A percentile compares a stretch with the other conserved stretches of the same genome.
Evolutionary conservation across 2,888 invertebrate species (phyloP).

Genomic region (Alentia gelatinosa): DNA sequence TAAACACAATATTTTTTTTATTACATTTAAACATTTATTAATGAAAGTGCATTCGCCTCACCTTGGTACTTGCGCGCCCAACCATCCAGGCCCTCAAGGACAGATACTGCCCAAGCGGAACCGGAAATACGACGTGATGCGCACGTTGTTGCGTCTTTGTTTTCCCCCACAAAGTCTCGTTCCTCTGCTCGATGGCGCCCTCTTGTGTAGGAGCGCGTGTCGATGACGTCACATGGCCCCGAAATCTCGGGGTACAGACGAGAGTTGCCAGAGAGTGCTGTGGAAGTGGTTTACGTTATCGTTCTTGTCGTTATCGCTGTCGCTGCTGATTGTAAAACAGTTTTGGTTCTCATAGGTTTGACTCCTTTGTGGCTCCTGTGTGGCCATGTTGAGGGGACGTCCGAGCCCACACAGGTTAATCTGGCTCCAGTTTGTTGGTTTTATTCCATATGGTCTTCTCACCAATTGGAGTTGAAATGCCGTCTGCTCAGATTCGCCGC

Average conservation of each 20-base stretch:
- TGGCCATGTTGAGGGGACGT: background rate
- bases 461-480: too few species aligned
- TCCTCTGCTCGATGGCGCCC: background rate
- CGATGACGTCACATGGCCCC: conserved; percentile 8
- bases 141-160: conserved; percentile 30
- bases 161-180: background rate
- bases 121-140: conserved; percentile 30
- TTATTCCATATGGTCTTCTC: too few species aligned
- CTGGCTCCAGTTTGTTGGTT: too few species aligned
- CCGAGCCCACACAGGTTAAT: background rate
- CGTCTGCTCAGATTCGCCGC: background rate
- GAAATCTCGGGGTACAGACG: background rate
- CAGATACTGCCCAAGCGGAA: conserved; percentile 48
- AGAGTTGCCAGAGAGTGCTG: background rate
- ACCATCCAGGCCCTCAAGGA: conserved; percentile 51
- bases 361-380: background rate
- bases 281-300: background rate
- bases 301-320: background rate
- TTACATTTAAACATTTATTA: too few species aligned
- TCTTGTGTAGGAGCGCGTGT: background rate
- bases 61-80: conserved; percentile 46
- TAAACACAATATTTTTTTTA: too few species aligned
- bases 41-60: background rate
- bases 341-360: background rate
- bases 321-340: background rate